These are phyloP conservation scores for Caenorhabditis plicata DNA, from an alignment of 2,888 invertebrate species.

Conservation along the genomic window DNA sequence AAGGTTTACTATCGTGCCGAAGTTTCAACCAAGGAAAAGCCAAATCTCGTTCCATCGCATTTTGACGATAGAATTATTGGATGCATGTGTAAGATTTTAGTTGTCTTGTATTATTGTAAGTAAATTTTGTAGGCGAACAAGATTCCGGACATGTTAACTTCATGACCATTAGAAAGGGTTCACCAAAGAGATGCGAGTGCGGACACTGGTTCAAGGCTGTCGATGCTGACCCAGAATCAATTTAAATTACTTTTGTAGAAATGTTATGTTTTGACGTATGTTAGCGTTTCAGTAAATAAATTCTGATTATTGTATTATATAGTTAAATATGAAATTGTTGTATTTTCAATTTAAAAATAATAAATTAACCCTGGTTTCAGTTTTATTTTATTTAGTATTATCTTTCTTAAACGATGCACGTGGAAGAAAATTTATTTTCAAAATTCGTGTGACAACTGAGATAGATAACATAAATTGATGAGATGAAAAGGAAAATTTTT, in stretches of 20 bases:
- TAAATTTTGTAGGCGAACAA: slow-evolving; percentile 74
- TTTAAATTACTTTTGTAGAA: too few species aligned
- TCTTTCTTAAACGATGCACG: slow-evolving; percentile 14
- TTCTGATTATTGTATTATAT: too few species aligned
- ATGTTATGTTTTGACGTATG: slow-evolving; percentile 25
- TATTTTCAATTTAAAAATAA: too few species aligned
- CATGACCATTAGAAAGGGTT: slow-evolving; percentile 91
- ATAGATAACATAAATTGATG: too few species aligned
- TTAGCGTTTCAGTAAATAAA: too few species aligned
- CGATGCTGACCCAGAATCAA: slow-evolving; percentile 67
- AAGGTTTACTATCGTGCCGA: slow-evolving; percentile 65
- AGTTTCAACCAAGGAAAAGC: slow-evolving; percentile 79
- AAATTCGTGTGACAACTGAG: too few species aligned
- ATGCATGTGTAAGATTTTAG: slow-evolving; percentile 76
- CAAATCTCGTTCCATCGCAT: slow-evolving; percentile 86
- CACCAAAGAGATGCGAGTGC: slow-evolving; percentile 81
- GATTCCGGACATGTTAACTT: slow-evolving; percentile 85
- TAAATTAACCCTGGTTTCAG: too few species aligned
- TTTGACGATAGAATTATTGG: slow-evolving; percentile 87
- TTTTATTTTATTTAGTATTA: too few species aligned
- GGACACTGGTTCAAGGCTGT: slow-evolving; percentile 83
- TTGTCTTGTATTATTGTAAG: neutral
- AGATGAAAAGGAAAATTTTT: too few species aligned
- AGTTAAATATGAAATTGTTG: too few species aligned
- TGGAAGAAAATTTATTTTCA: too few species aligned